These are phyloP conservation scores for Epiblema foenella DNA, from an alignment of 2,888 invertebrate species.

Conservation along the genomic window DNA sequence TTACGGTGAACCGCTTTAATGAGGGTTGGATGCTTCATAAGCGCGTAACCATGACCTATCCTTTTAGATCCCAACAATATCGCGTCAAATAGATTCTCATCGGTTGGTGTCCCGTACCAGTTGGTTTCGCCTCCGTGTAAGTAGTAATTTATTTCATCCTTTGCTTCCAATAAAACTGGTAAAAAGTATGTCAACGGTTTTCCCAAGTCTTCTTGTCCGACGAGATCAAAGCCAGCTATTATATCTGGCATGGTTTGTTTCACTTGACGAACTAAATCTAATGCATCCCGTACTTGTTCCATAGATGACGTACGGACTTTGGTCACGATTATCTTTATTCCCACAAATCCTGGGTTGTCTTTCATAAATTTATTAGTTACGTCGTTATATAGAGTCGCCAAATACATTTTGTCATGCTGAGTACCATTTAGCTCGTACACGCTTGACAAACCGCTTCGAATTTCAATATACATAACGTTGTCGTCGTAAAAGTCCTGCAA, in stretches of 20 bases:
- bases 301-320: conserved; percentile 56
- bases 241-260: conserved; percentile 86
- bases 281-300: conserved; percentile 69
- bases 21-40: conserved; percentile 89
- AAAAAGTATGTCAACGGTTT: conserved; percentile 86
- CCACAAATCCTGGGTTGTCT: conserved; percentile 87
- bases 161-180: conserved; percentile 79
- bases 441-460: conserved; percentile 85
- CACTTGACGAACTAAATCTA: conserved; percentile 65
- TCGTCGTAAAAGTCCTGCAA: conserved; percentile 87
- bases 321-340: conserved; percentile 87
- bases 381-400: conserved; percentile 82
- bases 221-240: conserved; percentile 91
- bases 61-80: conserved; percentile 89
- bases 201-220: conserved; percentile 92
- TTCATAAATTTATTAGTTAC: conserved; percentile 84
- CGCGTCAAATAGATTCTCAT: conserved; percentile 91
- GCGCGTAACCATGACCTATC: conserved; percentile 91
- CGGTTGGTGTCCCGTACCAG: conserved; percentile 87
- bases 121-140: conserved; percentile 94
- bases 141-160: conserved; percentile 86
- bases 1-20: conserved; percentile 82
- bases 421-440: conserved; percentile 88
- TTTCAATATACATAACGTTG: conserved; percentile 88
- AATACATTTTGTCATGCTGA: conserved; percentile 77